These are phyloP conservation scores for Montipora capricornis DNA, from an alignment of 64 coral and sea anemone genomes.

Conservation along the genomic window DNA sequence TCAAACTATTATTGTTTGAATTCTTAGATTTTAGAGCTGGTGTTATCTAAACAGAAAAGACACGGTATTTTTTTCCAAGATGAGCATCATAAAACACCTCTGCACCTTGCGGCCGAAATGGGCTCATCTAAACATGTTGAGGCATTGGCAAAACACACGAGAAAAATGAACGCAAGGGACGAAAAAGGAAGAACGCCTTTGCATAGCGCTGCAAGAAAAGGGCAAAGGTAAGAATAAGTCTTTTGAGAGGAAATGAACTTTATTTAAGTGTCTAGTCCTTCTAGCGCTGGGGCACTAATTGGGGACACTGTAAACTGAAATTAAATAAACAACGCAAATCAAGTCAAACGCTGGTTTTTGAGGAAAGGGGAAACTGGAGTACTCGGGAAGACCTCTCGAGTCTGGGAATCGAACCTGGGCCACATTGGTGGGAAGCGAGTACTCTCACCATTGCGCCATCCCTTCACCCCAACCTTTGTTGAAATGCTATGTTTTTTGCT, in stretches of 20 bases:
- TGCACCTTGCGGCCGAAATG: slow-evolving; percentile 71
- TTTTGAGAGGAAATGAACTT: not conserved
- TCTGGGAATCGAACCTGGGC: too few species aligned
- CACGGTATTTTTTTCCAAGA: slow-evolving; percentile 55
- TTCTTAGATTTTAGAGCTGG: slow-evolving; percentile 68
- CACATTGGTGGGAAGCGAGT: too few species aligned
- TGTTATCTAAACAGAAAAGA: slow-evolving; percentile 72
- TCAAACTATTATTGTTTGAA: not conserved
- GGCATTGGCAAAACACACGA: slow-evolving; percentile 26
- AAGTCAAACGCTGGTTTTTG: too few species aligned
- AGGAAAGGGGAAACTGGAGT: too few species aligned
- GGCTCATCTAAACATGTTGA: slow-evolving; percentile 71
- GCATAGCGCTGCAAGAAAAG: slow-evolving; percentile 79
- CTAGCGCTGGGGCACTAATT: too few species aligned
- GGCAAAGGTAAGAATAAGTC: slow-evolving; percentile 55
- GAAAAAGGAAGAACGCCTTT: slow-evolving; percentile 68
- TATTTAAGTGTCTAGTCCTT: too few species aligned
- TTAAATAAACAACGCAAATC: too few species aligned
- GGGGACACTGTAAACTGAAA: too few species aligned
- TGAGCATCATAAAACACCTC: slow-evolving; percentile 79
- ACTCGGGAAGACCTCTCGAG: too few species aligned
- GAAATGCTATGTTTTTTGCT: too few species aligned
- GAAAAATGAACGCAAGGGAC: slow-evolving; percentile 74
- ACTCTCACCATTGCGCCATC: too few species aligned
- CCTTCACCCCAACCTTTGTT: too few species aligned